A percentile compares a stretch with the other conserved stretches of the same genome.
Evolutionary conservation across 2,797 vertebrate species (phyloP).

Genomic region (Falco berigora): DNA sequence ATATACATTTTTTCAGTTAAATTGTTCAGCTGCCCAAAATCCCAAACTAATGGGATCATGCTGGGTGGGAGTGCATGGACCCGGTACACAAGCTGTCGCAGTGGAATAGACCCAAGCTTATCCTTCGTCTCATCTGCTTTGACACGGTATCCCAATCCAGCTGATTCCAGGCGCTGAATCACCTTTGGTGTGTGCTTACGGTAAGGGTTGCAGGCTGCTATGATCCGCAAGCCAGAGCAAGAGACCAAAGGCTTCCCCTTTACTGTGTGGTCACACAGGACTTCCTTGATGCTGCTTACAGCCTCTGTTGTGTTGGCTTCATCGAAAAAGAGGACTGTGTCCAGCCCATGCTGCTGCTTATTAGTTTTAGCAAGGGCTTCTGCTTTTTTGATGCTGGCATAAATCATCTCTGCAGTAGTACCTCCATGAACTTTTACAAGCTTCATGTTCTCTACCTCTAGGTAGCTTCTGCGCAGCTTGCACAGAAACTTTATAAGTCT

Average conservation of each 20-base stretch:
- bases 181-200: constrained; percentile 87
- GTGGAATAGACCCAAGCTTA: constrained; percentile 88
- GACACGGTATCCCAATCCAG: constrained; percentile 91
- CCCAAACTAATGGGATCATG: constrained; percentile 94
- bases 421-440: constrained; percentile 96
- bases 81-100: constrained; percentile 95
- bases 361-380: constrained; percentile 78
- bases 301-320: constrained; percentile 96
- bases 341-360: constrained; percentile 73
- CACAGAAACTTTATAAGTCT: constrained; percentile 91
- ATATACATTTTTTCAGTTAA: constrained; percentile 86
- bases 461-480: constrained; percentile 74
- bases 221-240: constrained; percentile 80
- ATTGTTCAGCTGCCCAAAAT: constrained; percentile 91
- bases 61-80: constrained; percentile 94
- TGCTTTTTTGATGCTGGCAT: constrained; percentile 81
- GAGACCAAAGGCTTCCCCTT: constrained; percentile 73
- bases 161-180: constrained; percentile 87
- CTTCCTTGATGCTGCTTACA: constrained; percentile 92
- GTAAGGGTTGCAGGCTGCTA: constrained; percentile 97
- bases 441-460: constrained; percentile 83
- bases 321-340: constrained; percentile 93
- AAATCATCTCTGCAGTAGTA: constrained; percentile 85
- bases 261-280: constrained; percentile 87
- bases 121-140: constrained; percentile 85